Conservation (phyloP, 2,113 vertebrate species). For the Amblyopsis rosae region DNA sequence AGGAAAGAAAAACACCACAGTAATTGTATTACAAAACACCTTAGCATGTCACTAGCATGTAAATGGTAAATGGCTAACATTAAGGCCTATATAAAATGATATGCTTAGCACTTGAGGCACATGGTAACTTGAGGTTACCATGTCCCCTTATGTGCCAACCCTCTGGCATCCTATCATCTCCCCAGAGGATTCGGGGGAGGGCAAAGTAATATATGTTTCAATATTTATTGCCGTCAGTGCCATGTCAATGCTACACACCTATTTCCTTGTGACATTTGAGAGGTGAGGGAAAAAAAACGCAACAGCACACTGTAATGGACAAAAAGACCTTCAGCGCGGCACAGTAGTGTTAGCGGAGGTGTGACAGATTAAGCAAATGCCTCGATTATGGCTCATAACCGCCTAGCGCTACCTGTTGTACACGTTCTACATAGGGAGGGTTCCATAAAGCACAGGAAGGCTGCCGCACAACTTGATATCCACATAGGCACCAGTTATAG, state of each 20-base stretch:
- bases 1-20: too few species aligned
- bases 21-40: too few species aligned
- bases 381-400: slow-evolving; percentile 57
- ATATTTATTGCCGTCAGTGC: slow-evolving; percentile 71
- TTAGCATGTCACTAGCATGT: background rate
- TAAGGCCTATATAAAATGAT: slow-evolving; percentile 3
- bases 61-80: background rate
- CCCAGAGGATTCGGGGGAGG: background rate
- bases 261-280: slow-evolving; percentile 73
- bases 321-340: slow-evolving; percentile 58
- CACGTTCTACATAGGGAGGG: slow-evolving; percentile 22
- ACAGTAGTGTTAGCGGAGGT: slow-evolving; percentile 48
- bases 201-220: slow-evolving; percentile 48
- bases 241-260: slow-evolving; percentile 58
- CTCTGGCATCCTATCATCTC: slow-evolving; percentile 31
- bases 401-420: slow-evolving; percentile 28
- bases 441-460: background rate
- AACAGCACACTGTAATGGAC: slow-evolving; percentile 65
- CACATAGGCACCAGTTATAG: background rate
- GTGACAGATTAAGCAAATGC: slow-evolving; percentile 64
- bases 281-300: slow-evolving; percentile 38
- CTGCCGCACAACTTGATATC: slow-evolving; percentile 16
- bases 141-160: slow-evolving; percentile 14
- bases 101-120: slow-evolving; percentile 13
- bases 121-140: background rate